Conservation (phyloP, 2,888 invertebrate species). For the Eupithecia exiguata region DNA sequence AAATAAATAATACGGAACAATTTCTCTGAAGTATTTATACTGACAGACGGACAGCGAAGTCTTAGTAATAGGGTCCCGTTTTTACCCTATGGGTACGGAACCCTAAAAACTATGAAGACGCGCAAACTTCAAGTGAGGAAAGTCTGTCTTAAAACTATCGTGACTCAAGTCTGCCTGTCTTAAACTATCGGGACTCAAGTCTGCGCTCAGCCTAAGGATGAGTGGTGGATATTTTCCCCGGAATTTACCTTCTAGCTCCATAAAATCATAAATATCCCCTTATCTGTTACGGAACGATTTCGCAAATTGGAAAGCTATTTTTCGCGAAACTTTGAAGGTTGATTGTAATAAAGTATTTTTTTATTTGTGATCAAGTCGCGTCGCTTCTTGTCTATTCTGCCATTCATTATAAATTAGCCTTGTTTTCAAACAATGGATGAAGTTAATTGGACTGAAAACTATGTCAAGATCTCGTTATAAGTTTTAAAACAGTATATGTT, state of each 20-base stretch:
- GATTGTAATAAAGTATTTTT: conserved; percentile 23
- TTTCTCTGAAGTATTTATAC: conserved; percentile 2
- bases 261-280: conserved; percentile 57
- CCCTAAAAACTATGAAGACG: too few species aligned
- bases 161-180: too few species aligned
- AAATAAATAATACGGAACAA: background rate
- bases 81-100: too few species aligned
- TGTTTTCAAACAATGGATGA: background rate
- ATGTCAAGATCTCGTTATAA: conserved; percentile 28
- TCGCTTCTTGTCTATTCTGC: background rate
- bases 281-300: conserved; percentile 50
- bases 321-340: conserved; percentile 24
- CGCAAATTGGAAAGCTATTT: conserved; percentile 56
- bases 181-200: too few species aligned
- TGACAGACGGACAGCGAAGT: too few species aligned
- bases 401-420: background rate
- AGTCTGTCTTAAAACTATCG: too few species aligned
- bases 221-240: background rate
- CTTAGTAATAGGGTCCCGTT: too few species aligned
- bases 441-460: conserved; percentile 17
- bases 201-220: too few species aligned
- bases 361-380: background rate
- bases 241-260: conserved; percentile 43
- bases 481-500: conserved; percentile 15
- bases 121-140: too few species aligned